Evolutionary conservation across 2,113 vertebrate genomes (phyloP).

Genomic region (Romanogobio albipinnatus): DNA sequence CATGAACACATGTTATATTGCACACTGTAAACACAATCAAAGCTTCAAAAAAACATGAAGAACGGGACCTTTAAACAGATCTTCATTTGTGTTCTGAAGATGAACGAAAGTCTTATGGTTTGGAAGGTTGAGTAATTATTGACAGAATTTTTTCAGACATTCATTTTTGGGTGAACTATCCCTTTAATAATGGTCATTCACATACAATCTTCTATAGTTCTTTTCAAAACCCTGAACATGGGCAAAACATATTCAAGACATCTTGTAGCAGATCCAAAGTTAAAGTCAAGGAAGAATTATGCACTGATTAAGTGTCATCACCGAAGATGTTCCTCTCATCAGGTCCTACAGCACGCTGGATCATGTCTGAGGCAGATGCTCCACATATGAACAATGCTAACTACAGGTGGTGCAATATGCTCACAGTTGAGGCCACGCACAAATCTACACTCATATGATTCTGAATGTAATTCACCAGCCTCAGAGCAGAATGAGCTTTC

Average conservation of each 20-base stretch:
- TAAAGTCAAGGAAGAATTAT: conserved; percentile 14
- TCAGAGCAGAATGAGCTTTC: background rate
- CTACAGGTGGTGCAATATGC: conserved; percentile 38
- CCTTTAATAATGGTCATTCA: background rate
- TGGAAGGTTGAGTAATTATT: too few species aligned
- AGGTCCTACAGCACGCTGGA: background rate
- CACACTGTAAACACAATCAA: too few species aligned
- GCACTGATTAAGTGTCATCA: conserved; percentile 1
- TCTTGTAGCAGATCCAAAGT: background rate
- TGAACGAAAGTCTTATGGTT: too few species aligned
- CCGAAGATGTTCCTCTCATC: conserved; percentile 3
- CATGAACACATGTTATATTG: too few species aligned
- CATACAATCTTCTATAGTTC: background rate
- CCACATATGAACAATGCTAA: conserved; percentile 7
- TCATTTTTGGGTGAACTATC: too few species aligned
- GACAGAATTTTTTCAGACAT: too few species aligned
- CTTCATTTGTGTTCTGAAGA: too few species aligned
- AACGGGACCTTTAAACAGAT: too few species aligned
- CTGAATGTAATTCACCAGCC: background rate
- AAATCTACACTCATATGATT: background rate
- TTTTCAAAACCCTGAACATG: background rate
- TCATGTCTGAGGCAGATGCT: background rate
- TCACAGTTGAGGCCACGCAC: background rate
- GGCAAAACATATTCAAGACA: background rate
- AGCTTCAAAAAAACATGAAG: too few species aligned